Base-by-base conservation (phyloP, 2,888 invertebrate species). In the Troides aeacus region DNA sequence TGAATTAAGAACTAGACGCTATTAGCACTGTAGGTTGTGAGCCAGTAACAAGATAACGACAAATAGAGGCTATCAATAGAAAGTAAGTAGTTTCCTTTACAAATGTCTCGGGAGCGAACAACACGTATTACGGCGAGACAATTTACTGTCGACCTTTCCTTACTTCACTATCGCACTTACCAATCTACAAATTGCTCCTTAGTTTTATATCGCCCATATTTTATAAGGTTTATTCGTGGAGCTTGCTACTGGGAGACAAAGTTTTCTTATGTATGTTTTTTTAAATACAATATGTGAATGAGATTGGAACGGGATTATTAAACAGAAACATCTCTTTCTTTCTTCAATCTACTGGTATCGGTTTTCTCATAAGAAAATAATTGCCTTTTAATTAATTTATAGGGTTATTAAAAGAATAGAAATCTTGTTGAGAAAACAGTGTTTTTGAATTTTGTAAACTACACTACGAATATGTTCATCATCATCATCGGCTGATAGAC, bases 11-110 rank as follows among this genome's bases (percentile, higher is more conserved):
- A 46, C 62, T 66, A 66, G 39, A 58, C 18, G 53, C 53, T 56
- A 60, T 64, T 64, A 68, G 61, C 18, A 18, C 58, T 23, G 23
- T 50, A 62, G 39, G 60, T 68, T 63, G 66, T 71, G 66, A 64
- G 50, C 59, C 69, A 63, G 72, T 74, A 73, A 75, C 72, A 73
- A 74, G 75, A 73, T 73, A 72, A 70, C 71, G 71, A 79, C 76
- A 78, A 82, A 83, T 80, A 73, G 78, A 70, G 53, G 46, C 72
- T 75, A 81, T 80, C 75, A 78, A 79, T 79, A 76, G 64, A 66
- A 68, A 72, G 71, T 74, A 77, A 77, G 74, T 75, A 76, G 75
- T 77, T 75, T 72, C 74, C 75, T 79, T 79, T 75, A 77, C 77
- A 76, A 79, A 81, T 78, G 77, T 77, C 74, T 64, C 66, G 74